Base-by-base conservation (phyloP, 2,888 invertebrate genomes). In the Eupeodes latifasciatus region DNA sequence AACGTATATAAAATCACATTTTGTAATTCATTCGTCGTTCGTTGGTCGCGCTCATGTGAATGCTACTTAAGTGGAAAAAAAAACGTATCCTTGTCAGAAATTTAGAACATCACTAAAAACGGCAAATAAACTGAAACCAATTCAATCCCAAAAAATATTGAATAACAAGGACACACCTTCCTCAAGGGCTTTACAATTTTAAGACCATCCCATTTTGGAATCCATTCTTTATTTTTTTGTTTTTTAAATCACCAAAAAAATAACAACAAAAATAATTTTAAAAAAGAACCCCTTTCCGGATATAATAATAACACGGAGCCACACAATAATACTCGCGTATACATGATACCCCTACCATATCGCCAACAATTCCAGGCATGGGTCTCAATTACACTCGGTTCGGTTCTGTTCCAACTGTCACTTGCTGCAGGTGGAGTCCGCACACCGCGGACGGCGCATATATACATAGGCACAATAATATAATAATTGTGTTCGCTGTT, bases 391-490 rank as follows among this genome's bases (percentile, higher is more conserved):
- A 88, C 84, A 81, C 61, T 77, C 85, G 44, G 40, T 40, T 40
- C 5, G 40, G 40, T 40, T 40, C 40, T 1, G 40, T 40, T 40
- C 78, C 88, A 85, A 88, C 88, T 88, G 88, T 88, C 85, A 88
- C 69, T 88, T 9, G 40, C 81, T 75, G 88, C 88, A 88, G 88
- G 88, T 88, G 88, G 88, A 88, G 85, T 88, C 74, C 80, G 49
- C 36, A 16, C 5, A 34, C 74, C 84, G 19, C 16, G 40, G 6
- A 40, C 40, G 40, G 40, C 40, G 40, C 6, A 40, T 40, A 40
- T 40, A 5, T 9, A 40, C 5, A 36, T 7, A 36, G 5, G 9
- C 0, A 40, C 40, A 40, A 19, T 66, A 44, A 16, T 47, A 66
- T 47, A 64, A 83, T 79, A 72, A 83, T 83, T 83, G 71, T 49